Evolutionary conservation across 1,140 invertebrate species (phyloP).

Genomic region (Apis laboriosa): DNA sequence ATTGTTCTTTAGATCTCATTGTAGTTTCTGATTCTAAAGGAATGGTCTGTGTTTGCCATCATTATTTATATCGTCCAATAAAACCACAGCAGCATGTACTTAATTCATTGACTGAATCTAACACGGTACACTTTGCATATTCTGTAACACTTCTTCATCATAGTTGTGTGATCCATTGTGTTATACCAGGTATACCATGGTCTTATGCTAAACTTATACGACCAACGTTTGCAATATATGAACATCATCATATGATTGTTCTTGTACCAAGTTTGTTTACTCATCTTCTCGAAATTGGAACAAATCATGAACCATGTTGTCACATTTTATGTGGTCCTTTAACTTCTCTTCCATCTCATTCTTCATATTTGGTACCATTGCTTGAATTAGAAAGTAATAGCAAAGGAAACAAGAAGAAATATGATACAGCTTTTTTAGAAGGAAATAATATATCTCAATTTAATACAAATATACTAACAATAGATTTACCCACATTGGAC

Average conservation of each 20-base stretch:
- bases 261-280: slow-evolving; percentile 89
- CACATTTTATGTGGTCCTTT: slow-evolving; percentile 86
- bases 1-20: slow-evolving; percentile 89
- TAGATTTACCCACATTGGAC: slow-evolving; percentile 87
- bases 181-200: slow-evolving; percentile 90
- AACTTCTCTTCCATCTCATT: slow-evolving; percentile 80
- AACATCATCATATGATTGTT: slow-evolving; percentile 88
- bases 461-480: slow-evolving; percentile 72
- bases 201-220: slow-evolving; percentile 86
- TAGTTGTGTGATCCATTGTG: slow-evolving; percentile 90
- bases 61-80: slow-evolving; percentile 90
- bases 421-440: slow-evolving; percentile 45
- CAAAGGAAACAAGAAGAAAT: slow-evolving; percentile 52
- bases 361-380: slow-evolving; percentile 85
- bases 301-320: slow-evolving; percentile 89
- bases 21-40: slow-evolving; percentile 88
- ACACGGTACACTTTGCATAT: slow-evolving; percentile 90
- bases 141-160: slow-evolving; percentile 91
- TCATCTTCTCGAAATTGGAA: slow-evolving; percentile 89
- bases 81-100: slow-evolving; percentile 83
- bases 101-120: slow-evolving; percentile 81
- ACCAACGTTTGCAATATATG: slow-evolving; percentile 88
- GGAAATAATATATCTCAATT: slow-evolving; percentile 51
- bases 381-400: slow-evolving; percentile 67
- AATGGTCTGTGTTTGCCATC: slow-evolving; percentile 90